Evolutionary conservation across 30 jellyfish, hydroid and myxozoan species (phyloP).

Genomic region (Clytia hemisphaerica): DNA sequence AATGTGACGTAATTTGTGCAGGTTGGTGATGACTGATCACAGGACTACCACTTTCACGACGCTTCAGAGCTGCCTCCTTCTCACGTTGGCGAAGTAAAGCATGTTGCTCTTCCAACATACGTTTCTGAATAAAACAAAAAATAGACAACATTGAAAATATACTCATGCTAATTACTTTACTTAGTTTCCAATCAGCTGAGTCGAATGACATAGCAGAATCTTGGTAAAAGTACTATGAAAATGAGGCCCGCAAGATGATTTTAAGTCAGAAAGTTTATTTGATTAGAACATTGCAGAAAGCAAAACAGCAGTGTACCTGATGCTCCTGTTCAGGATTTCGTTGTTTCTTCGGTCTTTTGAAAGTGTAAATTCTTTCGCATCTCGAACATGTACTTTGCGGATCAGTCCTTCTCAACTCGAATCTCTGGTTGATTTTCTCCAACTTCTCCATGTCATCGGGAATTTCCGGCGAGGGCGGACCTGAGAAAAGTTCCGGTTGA

Average conservation of each 20-base stretch:
- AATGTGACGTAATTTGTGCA: slow-evolving; percentile 92
- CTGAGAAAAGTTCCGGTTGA: background rate
- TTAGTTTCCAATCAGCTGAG: too few species aligned
- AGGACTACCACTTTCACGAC: slow-evolving; percentile 29
- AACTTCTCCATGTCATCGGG: slow-evolving; percentile 57
- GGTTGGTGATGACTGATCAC: slow-evolving; percentile 71
- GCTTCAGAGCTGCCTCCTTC: background rate
- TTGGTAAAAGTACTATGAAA: too few species aligned
- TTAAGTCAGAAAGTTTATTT: too few species aligned
- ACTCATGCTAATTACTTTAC: too few species aligned
- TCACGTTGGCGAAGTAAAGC: slow-evolving; percentile 27
- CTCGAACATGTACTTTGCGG: slow-evolving; percentile 78
- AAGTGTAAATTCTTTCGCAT: slow-evolving; percentile 56
- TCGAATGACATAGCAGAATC: too few species aligned
- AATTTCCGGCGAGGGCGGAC: slow-evolving; percentile 58
- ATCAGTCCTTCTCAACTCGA: slow-evolving; percentile 49
- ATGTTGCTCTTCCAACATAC: slow-evolving; percentile 8
- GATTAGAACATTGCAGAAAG: too few species aligned
- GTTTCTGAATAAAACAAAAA: too few species aligned
- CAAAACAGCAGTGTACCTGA: too few species aligned
- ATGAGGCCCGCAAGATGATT: too few species aligned
- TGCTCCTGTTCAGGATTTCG: background rate
- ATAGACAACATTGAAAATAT: too few species aligned
- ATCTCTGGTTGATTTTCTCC: slow-evolving; percentile 46
- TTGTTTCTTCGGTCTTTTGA: slow-evolving; percentile 64